Percentiles rank a stretch among this genome's conserved stretches.
phyloP scores from a whole-genome alignment of 2,797 vertebrate genomes.

The Knipowitschia caucasica region DNA sequence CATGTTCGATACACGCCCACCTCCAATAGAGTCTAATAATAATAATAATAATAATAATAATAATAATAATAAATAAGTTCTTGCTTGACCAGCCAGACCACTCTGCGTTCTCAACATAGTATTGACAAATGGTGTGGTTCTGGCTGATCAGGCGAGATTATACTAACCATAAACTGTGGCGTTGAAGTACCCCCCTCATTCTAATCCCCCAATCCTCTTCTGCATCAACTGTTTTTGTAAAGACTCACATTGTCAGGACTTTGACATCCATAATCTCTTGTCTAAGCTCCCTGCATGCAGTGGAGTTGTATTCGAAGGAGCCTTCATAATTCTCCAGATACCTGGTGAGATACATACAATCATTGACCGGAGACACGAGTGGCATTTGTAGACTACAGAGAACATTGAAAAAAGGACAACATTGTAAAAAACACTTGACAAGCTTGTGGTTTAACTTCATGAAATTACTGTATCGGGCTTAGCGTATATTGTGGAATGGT shows the following conservation, averaged over 20 bases:
- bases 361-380: conserved; percentile 52
- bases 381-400: conserved; percentile 17
- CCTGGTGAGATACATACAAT: conserved; percentile 79
- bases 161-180: no score
- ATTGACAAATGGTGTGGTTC: no score
- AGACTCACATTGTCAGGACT: conserved; percentile 94
- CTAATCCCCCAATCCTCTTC: background rate
- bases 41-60: no score
- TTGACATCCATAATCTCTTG: conserved; percentile 95
- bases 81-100: no score
- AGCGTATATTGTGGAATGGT: conserved; percentile 49
- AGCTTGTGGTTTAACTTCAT: conserved; percentile 29
- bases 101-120: no score
- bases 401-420: conserved; percentile 21
- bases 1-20: no score
- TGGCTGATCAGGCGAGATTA: no score
- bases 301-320: conserved; percentile 90
- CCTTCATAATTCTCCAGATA: conserved; percentile 94
- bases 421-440: conserved; percentile 20
- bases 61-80: no score
- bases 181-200: no score
- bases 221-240: background rate
- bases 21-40: no score
- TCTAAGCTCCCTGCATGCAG: conserved; percentile 90
- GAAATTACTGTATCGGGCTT: conserved; percentile 35